Base-by-base conservation (phyloP, 1,140 invertebrate species). In the Nixonia krombeini region DNA sequence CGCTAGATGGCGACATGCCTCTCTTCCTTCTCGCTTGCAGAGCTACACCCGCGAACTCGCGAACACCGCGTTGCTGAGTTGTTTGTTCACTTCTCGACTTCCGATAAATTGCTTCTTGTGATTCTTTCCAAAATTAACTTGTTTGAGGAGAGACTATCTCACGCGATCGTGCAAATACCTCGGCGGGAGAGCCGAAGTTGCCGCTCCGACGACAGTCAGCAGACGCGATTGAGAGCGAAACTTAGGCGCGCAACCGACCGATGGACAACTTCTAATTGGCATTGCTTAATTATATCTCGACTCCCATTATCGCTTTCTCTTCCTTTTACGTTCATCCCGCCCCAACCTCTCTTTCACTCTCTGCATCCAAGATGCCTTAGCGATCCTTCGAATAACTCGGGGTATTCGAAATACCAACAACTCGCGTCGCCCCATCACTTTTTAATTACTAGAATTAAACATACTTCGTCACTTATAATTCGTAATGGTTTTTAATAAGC, bases 251-350 rank as follows among this genome's bases (percentile, higher is more conserved):
- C 21, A 42, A 42, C 21, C 40, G 7, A 1, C 21, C 2, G 40
- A 13, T 13, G 25, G 40, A 42, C 40, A 42, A 25, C 21, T 17
- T 40, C 17, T 40, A 40, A 40, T 40, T 42, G 40, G 40, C 9
- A 23, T 10, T 42, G 16, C 21, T 42, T 26, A 9, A 42, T 42
- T 42, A 42, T 26, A 2, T n/a, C n/a, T n/a, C n/a, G n/a, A n/a
- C n/a, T n/a, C n/a, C n/a, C 23, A 9, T 25, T 21, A n/a, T 21
- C n/a, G 6, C 26, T 42, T 21, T 9, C 4, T 10, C 12, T 1
- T 12, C 6, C 13, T 9, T 12, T 12, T 13, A 9, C 10, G 9
- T 33, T n/a, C n/a, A n/a, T n/a, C n/a, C n/a, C n/a, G n/a, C n/a
- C n/a, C n/a, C n/a, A n/a, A n/a, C n/a, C n/a, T n/a, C n/a, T n/a